These are phyloP conservation scores for Misgurnus mizolepis DNA, from an alignment of 2,113 vertebrate genomes.

Conservation along the genomic window DNA sequence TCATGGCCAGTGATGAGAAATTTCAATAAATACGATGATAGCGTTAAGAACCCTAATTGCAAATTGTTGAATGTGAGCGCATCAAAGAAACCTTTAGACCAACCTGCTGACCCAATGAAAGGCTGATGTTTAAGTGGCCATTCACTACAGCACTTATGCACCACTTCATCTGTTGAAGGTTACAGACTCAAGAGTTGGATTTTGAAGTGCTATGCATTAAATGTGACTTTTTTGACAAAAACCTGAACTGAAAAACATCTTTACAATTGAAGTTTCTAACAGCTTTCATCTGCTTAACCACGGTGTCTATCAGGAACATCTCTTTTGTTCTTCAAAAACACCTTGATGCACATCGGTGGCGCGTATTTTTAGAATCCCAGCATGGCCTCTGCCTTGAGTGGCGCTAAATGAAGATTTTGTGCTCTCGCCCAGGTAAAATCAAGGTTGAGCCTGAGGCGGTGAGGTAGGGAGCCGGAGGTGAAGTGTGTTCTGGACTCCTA, in stretches of 20 bases:
- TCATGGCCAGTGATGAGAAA: too few relatives aligned
- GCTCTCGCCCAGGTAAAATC: not conserved
- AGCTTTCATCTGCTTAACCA: not conserved
- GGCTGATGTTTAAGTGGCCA: too few relatives aligned
- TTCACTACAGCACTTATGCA: not conserved
- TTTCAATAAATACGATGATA: too few relatives aligned
- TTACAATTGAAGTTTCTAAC: not conserved
- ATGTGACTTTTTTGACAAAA: not conserved
- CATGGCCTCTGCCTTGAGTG: not conserved
- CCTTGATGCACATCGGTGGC: not conserved
- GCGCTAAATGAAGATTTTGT: constrained; percentile 36
- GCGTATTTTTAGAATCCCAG: constrained; percentile 17
- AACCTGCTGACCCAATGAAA: too few relatives aligned
- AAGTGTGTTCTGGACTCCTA: constrained; percentile 1
- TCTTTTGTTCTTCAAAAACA: constrained; percentile 1
- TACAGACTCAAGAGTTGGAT: not conserved
- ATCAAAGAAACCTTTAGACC: too few relatives aligned
- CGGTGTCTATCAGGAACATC: not conserved
- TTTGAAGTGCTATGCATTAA: not conserved
- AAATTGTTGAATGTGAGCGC: too few relatives aligned
- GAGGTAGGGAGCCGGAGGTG: not conserved
- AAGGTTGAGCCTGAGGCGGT: constrained; percentile 9
- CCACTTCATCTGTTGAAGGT: not conserved
- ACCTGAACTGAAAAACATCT: not conserved
- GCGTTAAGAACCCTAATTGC: too few relatives aligned